Percentiles rank a stretch among this genome's conserved stretches.
These are phyloP conservation scores for Heliconius eleuchia DNA, from an alignment of 1,140 invertebrate species.

Conservation along the genomic window DNA sequence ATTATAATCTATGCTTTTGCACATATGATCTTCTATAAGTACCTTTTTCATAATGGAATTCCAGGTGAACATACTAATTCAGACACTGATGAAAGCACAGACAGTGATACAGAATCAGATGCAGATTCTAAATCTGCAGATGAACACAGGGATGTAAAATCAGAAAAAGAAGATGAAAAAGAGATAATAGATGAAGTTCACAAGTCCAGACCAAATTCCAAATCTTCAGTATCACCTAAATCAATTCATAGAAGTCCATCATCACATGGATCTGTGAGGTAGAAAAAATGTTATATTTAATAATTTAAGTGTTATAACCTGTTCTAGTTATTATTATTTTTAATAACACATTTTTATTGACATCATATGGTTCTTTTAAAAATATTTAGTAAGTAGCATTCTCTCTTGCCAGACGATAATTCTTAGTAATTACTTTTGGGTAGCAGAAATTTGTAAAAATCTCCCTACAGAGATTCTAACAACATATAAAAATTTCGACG, in stretches of 20 bases:
- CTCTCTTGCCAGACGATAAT: too few relatives aligned
- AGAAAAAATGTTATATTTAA: not conserved
- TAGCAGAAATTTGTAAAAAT: too few relatives aligned
- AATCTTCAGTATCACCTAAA: constrained; percentile 60
- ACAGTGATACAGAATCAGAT: constrained; percentile 80
- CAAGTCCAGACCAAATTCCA: constrained; percentile 65
- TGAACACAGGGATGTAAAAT: constrained; percentile 72
- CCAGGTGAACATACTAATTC: constrained; percentile 70
- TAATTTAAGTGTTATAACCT: not conserved
- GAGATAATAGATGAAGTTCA: constrained; percentile 59
- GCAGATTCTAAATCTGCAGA: constrained; percentile 78
- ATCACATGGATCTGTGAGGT: constrained; percentile 68
- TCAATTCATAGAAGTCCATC: constrained; percentile 58
- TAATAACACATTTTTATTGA: too few relatives aligned
- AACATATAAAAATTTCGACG: too few relatives aligned
- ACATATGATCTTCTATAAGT: not conserved
- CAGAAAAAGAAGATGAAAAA: constrained; percentile 69
- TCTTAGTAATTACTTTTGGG: too few relatives aligned
- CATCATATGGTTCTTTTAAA: not conserved
- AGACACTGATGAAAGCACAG: constrained; percentile 79
- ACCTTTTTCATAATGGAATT: constrained; percentile 29
- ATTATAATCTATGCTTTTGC: not conserved
- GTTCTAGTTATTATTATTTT: too few relatives aligned
- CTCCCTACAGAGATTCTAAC: too few relatives aligned
- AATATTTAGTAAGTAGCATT: too few relatives aligned